phyloP scores from a whole-genome alignment of 2,113 vertebrate species.

The Brachyhypopomus gauderio region DNA sequence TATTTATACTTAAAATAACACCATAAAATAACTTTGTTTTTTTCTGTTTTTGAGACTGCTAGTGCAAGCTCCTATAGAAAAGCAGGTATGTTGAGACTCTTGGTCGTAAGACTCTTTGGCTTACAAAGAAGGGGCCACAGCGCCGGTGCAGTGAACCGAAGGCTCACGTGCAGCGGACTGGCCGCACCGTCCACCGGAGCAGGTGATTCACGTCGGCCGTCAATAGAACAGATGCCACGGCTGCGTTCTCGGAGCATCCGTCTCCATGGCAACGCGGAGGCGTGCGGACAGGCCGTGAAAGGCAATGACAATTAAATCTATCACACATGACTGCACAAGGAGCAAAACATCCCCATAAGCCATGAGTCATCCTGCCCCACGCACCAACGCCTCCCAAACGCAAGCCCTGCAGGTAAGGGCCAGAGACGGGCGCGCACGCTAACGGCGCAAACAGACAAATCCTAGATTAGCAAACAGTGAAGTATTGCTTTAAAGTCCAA shows the following conservation, averaged over 20 bases:
- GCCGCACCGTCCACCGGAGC: not conserved
- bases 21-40: not conserved
- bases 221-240: constrained; percentile 31
- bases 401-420: not conserved
- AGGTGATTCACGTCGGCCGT: constrained; percentile 26
- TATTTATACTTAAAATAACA: not conserved
- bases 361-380: constrained; percentile 19
- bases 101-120: not conserved
- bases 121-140: constrained; percentile 9
- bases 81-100: not conserved
- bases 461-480: not conserved
- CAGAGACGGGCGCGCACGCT: not conserved
- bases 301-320: constrained; percentile 53
- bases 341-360: constrained; percentile 28
- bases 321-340: constrained; percentile 27
- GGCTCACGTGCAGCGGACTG: constrained; percentile 1
- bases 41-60: not conserved
- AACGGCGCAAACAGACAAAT: not conserved
- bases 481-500: not conserved
- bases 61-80: not conserved
- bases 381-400: not conserved
- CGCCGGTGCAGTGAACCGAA: constrained; percentile 13
- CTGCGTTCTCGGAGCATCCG: constrained; percentile 21
- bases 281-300: constrained; percentile 26
- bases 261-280: constrained; percentile 42